These are phyloP conservation scores for Anaspis maculata DNA, from an alignment of 2,888 invertebrate species.

Conservation along the genomic window DNA sequence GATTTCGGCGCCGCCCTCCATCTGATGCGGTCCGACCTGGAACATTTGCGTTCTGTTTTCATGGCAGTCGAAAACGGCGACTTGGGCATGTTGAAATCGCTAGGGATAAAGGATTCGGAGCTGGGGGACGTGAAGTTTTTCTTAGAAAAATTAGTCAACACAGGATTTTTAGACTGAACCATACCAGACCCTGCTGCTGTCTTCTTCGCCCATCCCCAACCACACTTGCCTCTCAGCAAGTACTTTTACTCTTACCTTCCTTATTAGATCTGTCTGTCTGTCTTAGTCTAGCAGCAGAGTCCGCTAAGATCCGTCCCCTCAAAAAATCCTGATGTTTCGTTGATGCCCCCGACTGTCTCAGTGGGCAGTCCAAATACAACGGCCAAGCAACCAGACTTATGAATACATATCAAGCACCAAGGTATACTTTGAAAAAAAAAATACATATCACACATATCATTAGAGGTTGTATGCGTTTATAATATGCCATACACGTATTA, in stretches of 20 bases:
- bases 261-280: constrained; percentile 25
- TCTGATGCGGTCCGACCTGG: constrained; percentile 79
- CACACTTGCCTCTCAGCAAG: constrained; percentile 60
- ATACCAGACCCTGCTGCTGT: constrained; percentile 48
- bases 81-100: constrained; percentile 84
- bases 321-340: constrained; percentile 4
- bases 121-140: constrained; percentile 93
- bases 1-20: constrained; percentile 86
- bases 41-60: constrained; percentile 88
- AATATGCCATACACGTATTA: too few species aligned
- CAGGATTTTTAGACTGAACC: constrained; percentile 87
- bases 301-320: constrained; percentile 34
- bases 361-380: constrained; percentile 23
- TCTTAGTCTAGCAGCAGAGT: constrained; percentile 38
- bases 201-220: constrained; percentile 57
- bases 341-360: constrained; percentile 30
- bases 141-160: constrained; percentile 90
- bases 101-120: constrained; percentile 92
- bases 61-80: constrained; percentile 95
- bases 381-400: constrained; percentile 35
- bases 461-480: constrained; percentile 12
- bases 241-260: constrained; percentile 57
- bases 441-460: constrained; percentile 30
- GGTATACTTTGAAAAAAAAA: constrained; percentile 21
- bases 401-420: constrained; percentile 39